Evolutionary conservation across 2,797 vertebrate species (phyloP).

Genomic region (Pipistrellus nathusii): DNA sequence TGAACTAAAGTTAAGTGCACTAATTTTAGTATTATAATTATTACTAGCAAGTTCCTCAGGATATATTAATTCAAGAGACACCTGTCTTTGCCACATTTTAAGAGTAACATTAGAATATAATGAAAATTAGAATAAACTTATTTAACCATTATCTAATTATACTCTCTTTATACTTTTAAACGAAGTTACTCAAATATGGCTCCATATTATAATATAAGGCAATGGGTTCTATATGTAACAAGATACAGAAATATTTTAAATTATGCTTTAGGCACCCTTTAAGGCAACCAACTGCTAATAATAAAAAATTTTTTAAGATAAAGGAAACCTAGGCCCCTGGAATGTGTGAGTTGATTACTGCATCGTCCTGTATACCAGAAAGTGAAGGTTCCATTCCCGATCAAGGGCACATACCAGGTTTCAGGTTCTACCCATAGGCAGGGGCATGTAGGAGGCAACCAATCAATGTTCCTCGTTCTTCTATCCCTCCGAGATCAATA

Average conservation of each 20-base stretch:
- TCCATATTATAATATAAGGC: neutral
- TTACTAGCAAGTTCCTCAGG: neutral
- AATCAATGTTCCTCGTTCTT: neutral
- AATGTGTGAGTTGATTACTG: neutral
- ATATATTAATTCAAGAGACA: conserved; percentile 32
- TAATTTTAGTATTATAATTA: conserved; percentile 35
- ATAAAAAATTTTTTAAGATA: neutral
- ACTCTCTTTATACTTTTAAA: conserved; percentile 23
- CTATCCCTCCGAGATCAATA: neutral
- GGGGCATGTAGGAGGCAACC: neutral
- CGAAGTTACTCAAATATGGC: neutral
- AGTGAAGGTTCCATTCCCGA: neutral
- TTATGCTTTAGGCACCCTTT: neutral
- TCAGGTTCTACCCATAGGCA: neutral
- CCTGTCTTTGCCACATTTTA: conserved; percentile 38
- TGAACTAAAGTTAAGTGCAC: conserved; percentile 11
- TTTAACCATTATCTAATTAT: conserved; percentile 26
- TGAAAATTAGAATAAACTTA: neutral
- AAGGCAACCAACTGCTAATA: conserved; percentile 34
- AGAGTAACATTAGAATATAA: conserved; percentile 47
- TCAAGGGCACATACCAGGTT: neutral
- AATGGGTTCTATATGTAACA: neutral
- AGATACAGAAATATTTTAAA: neutral
- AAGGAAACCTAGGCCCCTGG: conserved; percentile 13
- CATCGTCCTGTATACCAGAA: neutral